Percentiles rank a stretch among this genome's conserved stretches.
phyloP scores from a whole-genome alignment of 2,113 vertebrate species.

The Eublepharis macularius region DNA sequence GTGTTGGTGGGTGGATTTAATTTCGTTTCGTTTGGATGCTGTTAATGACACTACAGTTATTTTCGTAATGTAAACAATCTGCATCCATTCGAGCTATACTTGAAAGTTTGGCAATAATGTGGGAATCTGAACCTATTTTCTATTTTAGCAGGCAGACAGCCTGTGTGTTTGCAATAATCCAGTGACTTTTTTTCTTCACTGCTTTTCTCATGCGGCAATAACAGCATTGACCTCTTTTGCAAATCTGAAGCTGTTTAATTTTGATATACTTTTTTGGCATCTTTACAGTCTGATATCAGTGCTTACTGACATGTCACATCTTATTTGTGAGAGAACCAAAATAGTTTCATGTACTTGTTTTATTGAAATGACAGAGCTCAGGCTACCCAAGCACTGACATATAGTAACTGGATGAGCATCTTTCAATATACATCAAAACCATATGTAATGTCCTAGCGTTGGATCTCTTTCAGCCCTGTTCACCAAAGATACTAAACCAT shows the following conservation, averaged over 20 bases:
- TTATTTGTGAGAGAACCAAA: not conserved
- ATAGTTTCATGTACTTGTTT: not conserved
- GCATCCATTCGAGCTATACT: not conserved
- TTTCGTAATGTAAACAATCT: conserved; percentile 29
- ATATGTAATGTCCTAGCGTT: not conserved
- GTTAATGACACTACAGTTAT: conserved; percentile 1
- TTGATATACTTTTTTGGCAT: conserved; percentile 10
- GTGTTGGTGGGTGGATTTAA: not conserved
- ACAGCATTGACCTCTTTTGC: conserved; percentile 37
- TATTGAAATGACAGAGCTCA: not conserved
- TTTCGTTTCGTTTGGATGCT: not conserved
- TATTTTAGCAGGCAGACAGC: conserved; percentile 22
- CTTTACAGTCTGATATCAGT: conserved; percentile 30
- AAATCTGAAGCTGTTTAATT: conserved; percentile 21
- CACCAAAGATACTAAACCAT: not conserved
- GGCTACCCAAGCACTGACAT: not conserved
- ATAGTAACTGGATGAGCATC: not conserved
- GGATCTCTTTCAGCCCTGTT: not conserved
- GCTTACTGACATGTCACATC: not conserved
- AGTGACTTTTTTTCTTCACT: conserved; percentile 21
- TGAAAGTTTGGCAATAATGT: conserved; percentile 4
- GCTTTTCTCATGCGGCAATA: conserved; percentile 9
- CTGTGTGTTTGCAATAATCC: conserved; percentile 26
- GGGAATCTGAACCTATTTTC: conserved; percentile 23
- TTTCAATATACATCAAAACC: not conserved